Percentiles rank a stretch among this genome's conserved stretches.
phyloP scores from a whole-genome alignment of 2,113 vertebrate species.

The Cochlearius cochlearius region DNA sequence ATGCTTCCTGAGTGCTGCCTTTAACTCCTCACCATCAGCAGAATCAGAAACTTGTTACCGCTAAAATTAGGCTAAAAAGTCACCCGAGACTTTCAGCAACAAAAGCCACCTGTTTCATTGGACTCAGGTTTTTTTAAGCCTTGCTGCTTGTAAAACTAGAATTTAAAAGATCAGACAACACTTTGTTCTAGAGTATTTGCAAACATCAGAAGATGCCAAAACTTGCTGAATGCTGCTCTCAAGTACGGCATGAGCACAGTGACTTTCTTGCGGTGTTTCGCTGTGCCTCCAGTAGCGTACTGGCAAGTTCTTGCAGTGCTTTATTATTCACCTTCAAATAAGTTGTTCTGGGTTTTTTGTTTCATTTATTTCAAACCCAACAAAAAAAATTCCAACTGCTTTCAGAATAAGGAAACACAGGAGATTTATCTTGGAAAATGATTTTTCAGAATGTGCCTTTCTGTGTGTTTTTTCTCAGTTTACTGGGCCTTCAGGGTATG shows the following conservation, averaged over 20 bases:
- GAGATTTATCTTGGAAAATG: neutral
- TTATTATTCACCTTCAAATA: neutral
- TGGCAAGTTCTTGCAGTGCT: neutral
- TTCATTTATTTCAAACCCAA: neutral
- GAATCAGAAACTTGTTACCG: neutral
- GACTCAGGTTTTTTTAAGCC: neutral
- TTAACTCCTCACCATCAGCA: neutral
- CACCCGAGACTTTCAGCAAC: neutral
- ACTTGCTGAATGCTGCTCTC: neutral
- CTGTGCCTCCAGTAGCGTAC: neutral
- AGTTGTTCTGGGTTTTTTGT: neutral
- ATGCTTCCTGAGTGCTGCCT: neutral
- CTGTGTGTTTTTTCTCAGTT: neutral
- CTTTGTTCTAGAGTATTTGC: constrained; percentile 29
- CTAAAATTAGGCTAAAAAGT: constrained; percentile 29
- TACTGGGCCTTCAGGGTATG: neutral
- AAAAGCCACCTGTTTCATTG: neutral
- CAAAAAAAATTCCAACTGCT: neutral
- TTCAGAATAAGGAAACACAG: neutral
- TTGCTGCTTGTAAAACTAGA: constrained; percentile 15
- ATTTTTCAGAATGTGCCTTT: neutral
- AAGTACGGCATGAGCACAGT: neutral
- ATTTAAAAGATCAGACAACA: constrained; percentile 28
- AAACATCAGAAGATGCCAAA: constrained; percentile 32
- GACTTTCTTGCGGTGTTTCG: neutral